phyloP scores from a whole-genome alignment of 2,113 vertebrate species.

The Lepisosteus oculatus region DNA sequence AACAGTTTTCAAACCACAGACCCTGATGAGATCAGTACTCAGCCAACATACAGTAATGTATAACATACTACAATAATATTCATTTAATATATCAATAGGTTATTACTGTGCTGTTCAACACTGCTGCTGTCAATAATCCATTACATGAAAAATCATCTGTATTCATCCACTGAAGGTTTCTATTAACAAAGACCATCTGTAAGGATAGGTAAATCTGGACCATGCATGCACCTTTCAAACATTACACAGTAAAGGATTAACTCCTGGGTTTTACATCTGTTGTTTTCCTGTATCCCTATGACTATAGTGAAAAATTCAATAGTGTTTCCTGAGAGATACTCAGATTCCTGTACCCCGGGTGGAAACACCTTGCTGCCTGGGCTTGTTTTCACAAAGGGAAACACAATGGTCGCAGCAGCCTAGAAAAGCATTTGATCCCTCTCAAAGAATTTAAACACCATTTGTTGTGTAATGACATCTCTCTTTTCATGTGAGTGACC shows the following conservation, averaged over 20 bases:
- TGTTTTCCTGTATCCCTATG: background rate
- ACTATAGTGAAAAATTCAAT: background rate
- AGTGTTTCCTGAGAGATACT: slow-evolving; percentile 6
- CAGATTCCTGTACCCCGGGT: background rate
- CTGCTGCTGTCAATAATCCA: too few relatives aligned
- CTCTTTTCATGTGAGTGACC: background rate
- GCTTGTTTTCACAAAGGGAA: background rate
- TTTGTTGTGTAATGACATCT: background rate
- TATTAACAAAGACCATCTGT: too few relatives aligned
- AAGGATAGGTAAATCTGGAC: background rate
- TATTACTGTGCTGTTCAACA: too few relatives aligned
- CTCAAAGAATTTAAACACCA: background rate
- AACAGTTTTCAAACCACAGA: too few relatives aligned
- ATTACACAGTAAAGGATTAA: background rate
- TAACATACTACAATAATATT: too few relatives aligned
- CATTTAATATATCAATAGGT: too few relatives aligned
- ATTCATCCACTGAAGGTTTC: too few relatives aligned
- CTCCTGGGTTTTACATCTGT: background rate
- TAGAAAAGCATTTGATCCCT: background rate
- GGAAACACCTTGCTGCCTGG: slow-evolving; percentile 1
- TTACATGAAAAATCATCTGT: too few relatives aligned
- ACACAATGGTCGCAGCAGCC: background rate
- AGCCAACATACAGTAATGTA: too few relatives aligned
- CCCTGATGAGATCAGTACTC: too few relatives aligned
- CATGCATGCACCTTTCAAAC: background rate